Conservation (phyloP, 2,888 invertebrate species). For the Heterodera filipjevi region DNA sequence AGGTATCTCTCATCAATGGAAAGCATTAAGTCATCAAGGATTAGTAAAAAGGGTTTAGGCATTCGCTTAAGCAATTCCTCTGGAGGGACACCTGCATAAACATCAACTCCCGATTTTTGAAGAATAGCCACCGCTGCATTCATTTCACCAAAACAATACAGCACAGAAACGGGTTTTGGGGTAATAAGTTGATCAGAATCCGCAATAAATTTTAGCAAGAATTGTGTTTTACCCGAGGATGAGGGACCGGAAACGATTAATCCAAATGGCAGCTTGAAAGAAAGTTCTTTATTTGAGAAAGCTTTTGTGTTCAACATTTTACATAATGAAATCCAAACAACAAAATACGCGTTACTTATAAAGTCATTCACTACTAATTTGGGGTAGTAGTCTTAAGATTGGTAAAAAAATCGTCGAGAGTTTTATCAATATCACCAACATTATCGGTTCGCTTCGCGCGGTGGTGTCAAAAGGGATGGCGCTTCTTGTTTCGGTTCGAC, state of each 20-base stretch:
- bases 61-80: conserved; percentile 21
- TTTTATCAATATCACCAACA: not conserved
- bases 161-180: not conserved
- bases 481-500: too few relatives aligned
- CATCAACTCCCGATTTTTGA: too few relatives aligned
- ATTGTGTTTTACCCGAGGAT: too few relatives aligned
- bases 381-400: too few relatives aligned
- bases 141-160: conserved; percentile 31
- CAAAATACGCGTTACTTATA: too few relatives aligned
- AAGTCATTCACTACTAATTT: too few relatives aligned
- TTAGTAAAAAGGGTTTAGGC: conserved; percentile 20
- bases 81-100: conserved; percentile 28
- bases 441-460: too few relatives aligned
- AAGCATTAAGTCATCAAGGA: conserved; percentile 32
- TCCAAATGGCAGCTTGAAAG: conserved; percentile 15
- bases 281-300: conserved; percentile 17
- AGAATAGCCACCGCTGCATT: conserved; percentile 23
- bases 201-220: conserved; percentile 7
- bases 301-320: not conserved
- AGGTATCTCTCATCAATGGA: conserved; percentile 29
- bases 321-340: not conserved
- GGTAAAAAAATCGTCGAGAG: too few relatives aligned
- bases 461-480: too few relatives aligned
- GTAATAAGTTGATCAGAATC: not conserved
- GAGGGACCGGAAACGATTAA: not conserved